A percentile compares a stretch with the other conserved stretches of the same genome.
phyloP scores from a whole-genome alignment of 2,113 vertebrate species.

The Thamnaconus septentrionalis region DNA sequence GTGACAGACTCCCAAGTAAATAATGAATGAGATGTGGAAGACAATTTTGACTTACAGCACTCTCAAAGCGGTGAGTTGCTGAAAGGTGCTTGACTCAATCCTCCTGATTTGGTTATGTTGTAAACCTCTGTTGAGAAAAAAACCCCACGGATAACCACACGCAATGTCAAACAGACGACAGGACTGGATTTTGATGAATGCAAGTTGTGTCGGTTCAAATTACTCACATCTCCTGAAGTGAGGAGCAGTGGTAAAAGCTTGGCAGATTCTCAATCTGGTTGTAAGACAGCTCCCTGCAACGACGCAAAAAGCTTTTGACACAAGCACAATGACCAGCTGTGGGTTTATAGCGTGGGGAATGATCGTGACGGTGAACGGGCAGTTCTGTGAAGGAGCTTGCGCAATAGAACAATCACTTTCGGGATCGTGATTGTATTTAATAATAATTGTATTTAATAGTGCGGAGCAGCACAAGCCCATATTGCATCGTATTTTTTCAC shows the following conservation, averaged over 20 bases:
- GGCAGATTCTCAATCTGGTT: conserved; percentile 90
- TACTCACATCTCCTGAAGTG: conserved; percentile 93
- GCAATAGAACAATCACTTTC: conserved; percentile 31
- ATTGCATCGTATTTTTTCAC: no score
- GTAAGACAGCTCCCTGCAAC: conserved; percentile 87
- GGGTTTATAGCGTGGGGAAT: conserved; percentile 60
- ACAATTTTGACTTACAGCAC: conserved; percentile 81
- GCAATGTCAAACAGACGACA: background rate
- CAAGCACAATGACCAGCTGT: conserved; percentile 58
- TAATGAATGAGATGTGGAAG: background rate
- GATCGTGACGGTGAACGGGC: conserved; percentile 39
- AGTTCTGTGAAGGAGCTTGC: conserved; percentile 33
- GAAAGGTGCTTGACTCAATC: conserved; percentile 86
- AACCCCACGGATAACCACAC: background rate
- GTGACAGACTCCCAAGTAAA: conserved; percentile 4
- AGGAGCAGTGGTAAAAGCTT: conserved; percentile 87
- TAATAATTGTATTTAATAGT: conserved; percentile 56
- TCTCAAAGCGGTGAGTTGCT: conserved; percentile 84
- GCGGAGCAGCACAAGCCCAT: background rate
- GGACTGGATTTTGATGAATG: background rate
- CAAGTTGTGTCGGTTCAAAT: background rate
- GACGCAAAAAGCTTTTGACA: conserved; percentile 31
- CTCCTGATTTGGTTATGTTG: conserved; percentile 89
- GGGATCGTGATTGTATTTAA: conserved; percentile 53
- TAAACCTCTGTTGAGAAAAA: conserved; percentile 81